phyloP scores from a whole-genome alignment of 1,140 invertebrate species.

The Drosophila ambigua region DNA sequence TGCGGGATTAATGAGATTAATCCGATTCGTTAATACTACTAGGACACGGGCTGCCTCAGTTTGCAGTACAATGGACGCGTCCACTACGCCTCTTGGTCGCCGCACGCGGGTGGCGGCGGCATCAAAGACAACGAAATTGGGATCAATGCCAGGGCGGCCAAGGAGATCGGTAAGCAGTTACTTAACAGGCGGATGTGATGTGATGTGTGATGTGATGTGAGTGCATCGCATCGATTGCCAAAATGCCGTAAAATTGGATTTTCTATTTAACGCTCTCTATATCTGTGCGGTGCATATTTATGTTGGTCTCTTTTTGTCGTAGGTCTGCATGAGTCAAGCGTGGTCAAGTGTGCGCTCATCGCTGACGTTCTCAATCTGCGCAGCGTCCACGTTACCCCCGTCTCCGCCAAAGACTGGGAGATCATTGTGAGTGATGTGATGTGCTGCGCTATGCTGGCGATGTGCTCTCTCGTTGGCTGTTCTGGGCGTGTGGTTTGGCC shows the following conservation, averaged over 20 bases:
- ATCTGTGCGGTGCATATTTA: slow-evolving; percentile 1
- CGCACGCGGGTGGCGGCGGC: slow-evolving; percentile 68
- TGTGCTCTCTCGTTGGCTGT: slow-evolving; percentile 28
- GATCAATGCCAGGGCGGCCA: slow-evolving; percentile 83
- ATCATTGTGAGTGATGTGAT: slow-evolving; percentile 77
- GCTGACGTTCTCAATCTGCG: slow-evolving; percentile 75
- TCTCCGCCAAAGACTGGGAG: slow-evolving; percentile 83
- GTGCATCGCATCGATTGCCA: slow-evolving; percentile 44
- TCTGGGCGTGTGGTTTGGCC: slow-evolving; percentile 2
- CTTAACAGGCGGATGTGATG: slow-evolving; percentile 68
- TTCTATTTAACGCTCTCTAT: slow-evolving; percentile 23
- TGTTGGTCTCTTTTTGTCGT: slow-evolving; percentile 33
- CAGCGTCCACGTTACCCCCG: slow-evolving; percentile 79
- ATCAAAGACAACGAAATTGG: slow-evolving; percentile 83
- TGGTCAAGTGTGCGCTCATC: slow-evolving; percentile 80
- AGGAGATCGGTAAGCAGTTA: slow-evolving; percentile 80
- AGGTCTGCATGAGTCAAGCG: slow-evolving; percentile 81
- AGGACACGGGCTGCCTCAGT: slow-evolving; percentile 82
- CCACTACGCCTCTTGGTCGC: slow-evolving; percentile 80
- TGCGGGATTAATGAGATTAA: slow-evolving; percentile 17
- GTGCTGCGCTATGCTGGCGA: neutral
- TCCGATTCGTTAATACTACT: slow-evolving; percentile 23
- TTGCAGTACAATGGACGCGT: slow-evolving; percentile 69
- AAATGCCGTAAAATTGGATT: slow-evolving; percentile 60
- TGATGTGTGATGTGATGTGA: too few species aligned